Percentiles rank a stretch among this genome's conserved stretches.
Conservation (phyloP, 2,797 vertebrate species). For the Novumbra hubbsi region DNA sequence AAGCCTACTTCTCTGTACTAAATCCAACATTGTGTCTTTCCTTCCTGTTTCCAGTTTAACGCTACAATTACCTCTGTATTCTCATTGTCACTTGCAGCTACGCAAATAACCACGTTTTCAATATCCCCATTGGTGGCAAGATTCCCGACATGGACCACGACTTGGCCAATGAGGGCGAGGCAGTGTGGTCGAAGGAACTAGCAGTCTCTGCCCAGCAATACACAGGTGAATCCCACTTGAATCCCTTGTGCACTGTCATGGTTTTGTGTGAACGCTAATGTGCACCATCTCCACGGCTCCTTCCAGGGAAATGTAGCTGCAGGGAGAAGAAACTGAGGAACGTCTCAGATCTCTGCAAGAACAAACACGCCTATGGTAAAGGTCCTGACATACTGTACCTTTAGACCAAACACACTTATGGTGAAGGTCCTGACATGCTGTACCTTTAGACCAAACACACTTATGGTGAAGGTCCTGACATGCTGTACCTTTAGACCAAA, state of each 20-base stretch:
- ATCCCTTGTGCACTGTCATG: neutral
- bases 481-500: conserved; percentile 67
- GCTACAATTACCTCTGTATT: neutral
- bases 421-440: conserved; percentile 58
- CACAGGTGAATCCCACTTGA: conserved; percentile 70
- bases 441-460: conserved; percentile 77
- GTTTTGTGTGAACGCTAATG: neutral
- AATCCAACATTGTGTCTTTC: neutral
- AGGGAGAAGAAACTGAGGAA: conserved; percentile 83
- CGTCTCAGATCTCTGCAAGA: conserved; percentile 81
- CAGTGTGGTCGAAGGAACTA: conserved; percentile 78
- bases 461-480: conserved; percentile 73
- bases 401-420: conserved; percentile 83
- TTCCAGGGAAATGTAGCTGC: conserved; percentile 85
- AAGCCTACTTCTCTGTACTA: conserved; percentile 1
- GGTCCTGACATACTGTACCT: neutral
- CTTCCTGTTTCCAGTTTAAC: neutral
- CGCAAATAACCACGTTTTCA: conserved; percentile 71
- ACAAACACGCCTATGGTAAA: conserved; percentile 85
- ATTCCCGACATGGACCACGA: conserved; percentile 75
- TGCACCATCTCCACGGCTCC: neutral
- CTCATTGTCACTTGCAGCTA: conserved; percentile 57
- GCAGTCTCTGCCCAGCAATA: conserved; percentile 83
- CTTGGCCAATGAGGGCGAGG: conserved; percentile 69
- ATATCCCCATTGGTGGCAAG: conserved; percentile 82